A percentile compares a stretch with the other conserved stretches of the same genome.
Conservation (phyloP, 2,888 invertebrate genomes). For the Arrhopalites spinosus region DNA sequence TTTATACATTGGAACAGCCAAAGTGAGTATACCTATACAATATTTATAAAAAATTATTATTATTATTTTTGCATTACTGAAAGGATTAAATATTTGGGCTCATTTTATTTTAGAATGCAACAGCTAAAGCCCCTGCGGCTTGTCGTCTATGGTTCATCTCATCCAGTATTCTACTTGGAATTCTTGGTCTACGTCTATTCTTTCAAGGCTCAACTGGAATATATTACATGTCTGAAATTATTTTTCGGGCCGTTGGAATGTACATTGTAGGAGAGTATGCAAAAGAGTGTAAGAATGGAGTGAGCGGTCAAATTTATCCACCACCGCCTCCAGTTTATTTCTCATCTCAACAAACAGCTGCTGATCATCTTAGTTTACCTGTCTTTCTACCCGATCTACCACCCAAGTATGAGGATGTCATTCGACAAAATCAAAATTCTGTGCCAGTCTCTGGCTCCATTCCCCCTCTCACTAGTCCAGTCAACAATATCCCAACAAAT, state of each 20-base stretch:
- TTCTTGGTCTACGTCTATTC: conserved; percentile 19
- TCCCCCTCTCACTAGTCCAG: neutral
- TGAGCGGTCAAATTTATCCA: conserved; percentile 1
- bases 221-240: conserved; percentile 29
- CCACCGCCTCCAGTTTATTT: conserved; percentile 31
- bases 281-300: conserved; percentile 17
- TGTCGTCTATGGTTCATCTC: conserved; percentile 31
- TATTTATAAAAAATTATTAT: neutral
- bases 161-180: conserved; percentile 21
- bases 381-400: conserved; percentile 15
- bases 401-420: conserved; percentile 29
- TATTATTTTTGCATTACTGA: neutral
- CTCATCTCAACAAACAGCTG: neutral
- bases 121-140: conserved; percentile 31
- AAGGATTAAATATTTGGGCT: neutral
- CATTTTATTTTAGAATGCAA: conserved; percentile 12
- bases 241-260: conserved; percentile 33
- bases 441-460: neutral
- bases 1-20: conserved; percentile 20
- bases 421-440: neutral
- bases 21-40: neutral
- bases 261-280: conserved; percentile 33
- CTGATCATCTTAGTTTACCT: neutral
- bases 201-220: conserved; percentile 14
- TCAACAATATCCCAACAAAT: too few relatives aligned